These are phyloP conservation scores for Monopis laevigella DNA, from an alignment of 2,888 invertebrate genomes.

Conservation along the genomic window DNA sequence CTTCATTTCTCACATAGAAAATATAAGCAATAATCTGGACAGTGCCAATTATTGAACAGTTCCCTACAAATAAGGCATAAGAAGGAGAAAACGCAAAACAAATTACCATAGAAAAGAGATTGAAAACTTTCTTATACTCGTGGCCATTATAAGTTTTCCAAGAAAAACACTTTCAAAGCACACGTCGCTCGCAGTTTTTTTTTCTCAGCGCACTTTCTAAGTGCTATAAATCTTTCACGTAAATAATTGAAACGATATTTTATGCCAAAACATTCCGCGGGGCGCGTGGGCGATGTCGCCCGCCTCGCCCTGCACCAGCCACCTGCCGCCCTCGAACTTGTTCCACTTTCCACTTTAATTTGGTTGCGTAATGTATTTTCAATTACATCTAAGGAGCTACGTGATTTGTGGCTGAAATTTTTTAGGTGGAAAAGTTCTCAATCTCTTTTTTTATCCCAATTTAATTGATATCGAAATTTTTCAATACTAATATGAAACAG, in stretches of 20 bases:
- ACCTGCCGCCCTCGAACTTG: conserved; percentile 62
- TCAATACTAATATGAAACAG: too few species aligned
- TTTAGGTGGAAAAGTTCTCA: conserved; percentile 36
- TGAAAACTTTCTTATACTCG: conserved; percentile 60
- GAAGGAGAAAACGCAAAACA: conserved; percentile 50
- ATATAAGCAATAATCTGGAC: too few species aligned
- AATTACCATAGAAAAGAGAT: conserved; percentile 67
- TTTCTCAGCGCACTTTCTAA: conserved; percentile 67
- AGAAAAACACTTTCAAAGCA: conserved; percentile 67
- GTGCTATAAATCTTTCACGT: conserved; percentile 65
- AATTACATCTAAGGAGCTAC: conserved; percentile 60
- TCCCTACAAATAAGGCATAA: too few species aligned
- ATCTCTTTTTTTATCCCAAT: too few species aligned
- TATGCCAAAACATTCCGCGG: conserved; percentile 66
- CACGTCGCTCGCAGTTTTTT: conserved; percentile 60
- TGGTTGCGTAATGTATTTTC: conserved; percentile 68
- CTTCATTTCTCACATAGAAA: too few species aligned
- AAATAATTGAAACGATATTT: conserved; percentile 71
- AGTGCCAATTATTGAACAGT: too few species aligned
- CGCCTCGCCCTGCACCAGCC: conserved; percentile 24
- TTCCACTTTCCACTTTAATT: conserved; percentile 66
- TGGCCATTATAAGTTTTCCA: conserved; percentile 65
- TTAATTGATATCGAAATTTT: too few species aligned
- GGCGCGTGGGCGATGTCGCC: conserved; percentile 23
- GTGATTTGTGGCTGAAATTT: conserved; percentile 58